Conservation (phyloP, 2,888 invertebrate species). For the Eupithecia insigniata region DNA sequence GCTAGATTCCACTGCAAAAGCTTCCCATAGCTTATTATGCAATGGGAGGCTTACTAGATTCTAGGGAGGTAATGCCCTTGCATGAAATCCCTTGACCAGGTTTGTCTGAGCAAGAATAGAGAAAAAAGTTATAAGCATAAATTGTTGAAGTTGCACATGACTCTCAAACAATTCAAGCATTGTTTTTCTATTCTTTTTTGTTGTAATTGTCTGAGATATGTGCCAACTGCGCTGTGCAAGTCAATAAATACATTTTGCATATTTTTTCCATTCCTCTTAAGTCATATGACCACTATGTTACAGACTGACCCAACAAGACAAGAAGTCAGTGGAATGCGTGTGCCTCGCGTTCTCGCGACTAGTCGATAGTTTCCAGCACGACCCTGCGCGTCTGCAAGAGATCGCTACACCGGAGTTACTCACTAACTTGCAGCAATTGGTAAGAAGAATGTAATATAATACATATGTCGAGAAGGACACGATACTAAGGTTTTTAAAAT, state of each 20-base stretch:
- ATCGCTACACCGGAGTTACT: conserved; percentile 96
- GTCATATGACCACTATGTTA: conserved; percentile 35
- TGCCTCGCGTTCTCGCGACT: conserved; percentile 98
- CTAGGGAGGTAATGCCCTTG: no score
- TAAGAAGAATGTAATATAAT: conserved; percentile 66
- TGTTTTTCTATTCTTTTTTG: not conserved
- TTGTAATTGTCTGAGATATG: not conserved
- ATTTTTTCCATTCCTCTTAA: not conserved
- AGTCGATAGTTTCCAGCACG: conserved; percentile 97
- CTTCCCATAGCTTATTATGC: not conserved
- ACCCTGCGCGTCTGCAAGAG: conserved; percentile 95
- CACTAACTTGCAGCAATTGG: conserved; percentile 96
- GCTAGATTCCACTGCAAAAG: not conserved
- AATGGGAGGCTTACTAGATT: no score
- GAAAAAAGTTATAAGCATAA: not conserved
- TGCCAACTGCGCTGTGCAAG: not conserved
- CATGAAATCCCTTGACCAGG: no score
- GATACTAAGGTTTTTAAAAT: no score
- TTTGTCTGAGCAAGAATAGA: no score
- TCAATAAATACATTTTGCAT: not conserved
- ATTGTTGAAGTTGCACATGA: not conserved
- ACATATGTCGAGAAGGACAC: no score
- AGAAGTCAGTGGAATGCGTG: conserved; percentile 98
- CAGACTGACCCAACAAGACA: conserved; percentile 94
- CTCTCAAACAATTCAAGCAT: not conserved